Percentiles rank a stretch among this genome's conserved stretches.
Conservation (phyloP, 1,140 invertebrate genomes). For the Aleiodes sp. region DNA sequence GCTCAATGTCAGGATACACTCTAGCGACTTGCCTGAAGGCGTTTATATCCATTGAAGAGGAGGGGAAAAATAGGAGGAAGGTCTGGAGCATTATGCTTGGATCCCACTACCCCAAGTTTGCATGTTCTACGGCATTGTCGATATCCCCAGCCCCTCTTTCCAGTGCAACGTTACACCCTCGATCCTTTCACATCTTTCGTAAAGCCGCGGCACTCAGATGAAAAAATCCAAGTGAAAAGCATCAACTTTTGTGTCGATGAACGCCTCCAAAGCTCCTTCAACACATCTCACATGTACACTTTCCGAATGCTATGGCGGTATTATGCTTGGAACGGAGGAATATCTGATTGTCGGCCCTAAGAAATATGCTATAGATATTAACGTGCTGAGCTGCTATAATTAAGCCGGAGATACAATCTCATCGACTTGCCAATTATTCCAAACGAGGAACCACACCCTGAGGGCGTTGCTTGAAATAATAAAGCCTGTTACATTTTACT, state of each 20-base stretch:
- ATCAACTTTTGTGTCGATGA: constrained; percentile 17
- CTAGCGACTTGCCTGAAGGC: constrained; percentile 10
- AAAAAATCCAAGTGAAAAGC: background rate
- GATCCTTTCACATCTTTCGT: constrained; percentile 1
- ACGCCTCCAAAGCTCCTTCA: background rate
- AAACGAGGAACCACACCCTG: constrained; percentile 15
- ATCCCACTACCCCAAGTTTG: background rate
- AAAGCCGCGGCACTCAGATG: background rate
- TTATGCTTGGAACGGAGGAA: background rate
- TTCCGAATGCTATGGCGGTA: background rate
- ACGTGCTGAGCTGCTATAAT: constrained; percentile 15
- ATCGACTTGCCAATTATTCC: constrained; percentile 27
- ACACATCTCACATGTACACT: background rate
- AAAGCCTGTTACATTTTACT: constrained; percentile 15
- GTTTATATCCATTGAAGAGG: background rate
- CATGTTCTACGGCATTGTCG: background rate
- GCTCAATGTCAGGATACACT: constrained; percentile 10
- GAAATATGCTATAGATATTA: no score
- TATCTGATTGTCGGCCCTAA: background rate
- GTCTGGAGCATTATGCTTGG: background rate
- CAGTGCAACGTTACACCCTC: background rate
- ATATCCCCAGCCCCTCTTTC: background rate
- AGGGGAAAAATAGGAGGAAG: background rate
- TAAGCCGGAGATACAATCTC: constrained; percentile 31
- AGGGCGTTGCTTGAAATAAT: constrained; percentile 29